phyloP scores from a whole-genome alignment of 2,113 vertebrate genomes.

The Amphiprion ocellaris region DNA sequence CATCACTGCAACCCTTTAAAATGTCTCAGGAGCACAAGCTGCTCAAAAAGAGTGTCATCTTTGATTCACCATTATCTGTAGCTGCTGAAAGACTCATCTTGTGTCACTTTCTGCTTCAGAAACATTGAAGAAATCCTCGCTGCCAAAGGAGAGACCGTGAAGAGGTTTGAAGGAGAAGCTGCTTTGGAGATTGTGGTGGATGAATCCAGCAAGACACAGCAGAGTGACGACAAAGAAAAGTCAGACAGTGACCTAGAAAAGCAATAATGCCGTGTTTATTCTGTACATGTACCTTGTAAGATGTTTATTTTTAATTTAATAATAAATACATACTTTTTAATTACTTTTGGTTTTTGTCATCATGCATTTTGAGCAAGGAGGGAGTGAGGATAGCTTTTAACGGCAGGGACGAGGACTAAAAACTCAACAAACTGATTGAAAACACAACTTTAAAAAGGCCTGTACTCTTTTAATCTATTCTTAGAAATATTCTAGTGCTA shows the following conservation, averaged over 20 bases:
- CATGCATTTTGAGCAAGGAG: background rate
- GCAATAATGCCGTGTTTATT: slow-evolving; percentile 34
- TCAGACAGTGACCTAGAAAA: slow-evolving; percentile 46
- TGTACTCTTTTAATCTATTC: too few species aligned
- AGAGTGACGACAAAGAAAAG: slow-evolving; percentile 41
- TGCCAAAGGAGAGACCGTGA: slow-evolving; percentile 91
- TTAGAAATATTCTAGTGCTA: too few species aligned
- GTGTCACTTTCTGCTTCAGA: slow-evolving; percentile 72
- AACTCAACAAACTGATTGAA: too few species aligned
- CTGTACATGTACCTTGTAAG: slow-evolving; percentile 3
- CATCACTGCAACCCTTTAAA: too few species aligned
- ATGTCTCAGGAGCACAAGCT: background rate
- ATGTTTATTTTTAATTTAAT: slow-evolving; percentile 12
- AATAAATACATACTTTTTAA: slow-evolving; percentile 35
- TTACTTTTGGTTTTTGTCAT: background rate
- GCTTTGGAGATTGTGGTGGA: slow-evolving; percentile 87
- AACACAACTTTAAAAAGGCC: too few species aligned
- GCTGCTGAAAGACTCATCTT: background rate
- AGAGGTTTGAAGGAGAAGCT: slow-evolving; percentile 80
- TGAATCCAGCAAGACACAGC: slow-evolving; percentile 48
- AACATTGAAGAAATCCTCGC: slow-evolving; percentile 98
- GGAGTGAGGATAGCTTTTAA: too few species aligned
- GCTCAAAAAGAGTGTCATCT: too few species aligned
- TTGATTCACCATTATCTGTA: too few species aligned
- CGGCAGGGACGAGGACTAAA: too few species aligned